Percentiles rank a stretch among this genome's conserved stretches.
phyloP scores from a whole-genome alignment of 2,113 vertebrate genomes.

The Elephas maximus region DNA sequence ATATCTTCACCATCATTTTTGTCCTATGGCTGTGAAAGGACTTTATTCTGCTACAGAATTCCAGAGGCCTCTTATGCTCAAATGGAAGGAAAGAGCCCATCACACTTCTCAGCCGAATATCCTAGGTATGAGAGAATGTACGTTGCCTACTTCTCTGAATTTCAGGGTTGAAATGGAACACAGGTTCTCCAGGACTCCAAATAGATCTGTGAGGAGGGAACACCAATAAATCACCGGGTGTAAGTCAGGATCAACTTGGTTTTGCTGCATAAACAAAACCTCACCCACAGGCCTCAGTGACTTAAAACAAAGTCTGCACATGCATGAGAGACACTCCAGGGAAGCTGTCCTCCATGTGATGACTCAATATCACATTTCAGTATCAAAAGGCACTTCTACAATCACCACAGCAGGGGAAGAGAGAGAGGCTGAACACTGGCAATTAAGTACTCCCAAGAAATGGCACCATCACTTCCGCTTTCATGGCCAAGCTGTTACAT shows the following conservation, averaged over 20 bases:
- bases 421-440: neutral
- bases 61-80: neutral
- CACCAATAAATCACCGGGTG: neutral
- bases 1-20: neutral
- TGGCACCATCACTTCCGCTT: neutral
- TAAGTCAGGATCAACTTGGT: slow-evolving; percentile 8
- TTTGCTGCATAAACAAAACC: slow-evolving; percentile 5
- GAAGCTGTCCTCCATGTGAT: neutral
- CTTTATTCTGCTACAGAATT: neutral
- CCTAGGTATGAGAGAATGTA: neutral
- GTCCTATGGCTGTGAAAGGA: neutral
- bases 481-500: neutral
- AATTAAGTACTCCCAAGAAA: neutral
- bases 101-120: neutral
- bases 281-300: neutral
- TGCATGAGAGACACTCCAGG: neutral
- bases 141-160: neutral
- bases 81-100: neutral
- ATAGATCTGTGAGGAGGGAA: neutral
- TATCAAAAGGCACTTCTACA: neutral
- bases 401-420: neutral
- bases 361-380: neutral
- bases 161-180: neutral
- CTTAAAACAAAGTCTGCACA: neutral
- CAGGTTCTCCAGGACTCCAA: neutral